Base-by-base conservation (phyloP, 2,113 vertebrate species). In the Passer domesticus region DNA sequence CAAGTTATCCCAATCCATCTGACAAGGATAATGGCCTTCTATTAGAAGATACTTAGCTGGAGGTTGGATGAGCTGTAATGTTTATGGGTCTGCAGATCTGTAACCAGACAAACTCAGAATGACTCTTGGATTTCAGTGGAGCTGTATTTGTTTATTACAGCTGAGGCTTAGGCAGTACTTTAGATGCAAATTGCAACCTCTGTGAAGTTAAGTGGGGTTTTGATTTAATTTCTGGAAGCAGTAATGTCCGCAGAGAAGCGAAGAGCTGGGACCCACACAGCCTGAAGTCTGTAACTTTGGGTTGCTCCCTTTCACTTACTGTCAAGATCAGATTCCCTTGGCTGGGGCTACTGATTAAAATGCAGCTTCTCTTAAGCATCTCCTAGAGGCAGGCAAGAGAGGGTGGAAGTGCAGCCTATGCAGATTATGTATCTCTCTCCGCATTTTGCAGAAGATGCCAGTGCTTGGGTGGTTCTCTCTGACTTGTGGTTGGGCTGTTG, bases 151-250 rank as follows among this genome's bases (percentile, higher is more conserved):
- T 91, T 95, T 85, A 83, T 92, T 90, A 53, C 73, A 90, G 7
- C 64, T 47, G 85, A 92, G 83, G 52, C 62, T 94, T 77, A 78
- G 80, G 69, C 86, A 89, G 76, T 4, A 4, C 72, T 87, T 94
- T 35, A 90, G 56, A 92, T 89, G 76, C 88, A 83, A 93, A 78
- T 89, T 89, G n/a, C 69, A 92, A 72, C n/a, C 41, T 81, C 88
- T 94, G 44, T 88, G 62, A 89, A 89, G 73, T 94, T 95, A 92
- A 92, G 52, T 50, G 43, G 64, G 46, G 41, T 78, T 96, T 90
- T 90, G 86, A 75, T 95, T 95, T 89, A 88, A 64, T 95, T 95
- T 73, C 52, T 94, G 56, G 60, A 83, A 84, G 79, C 69, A 81
- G 46, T 64, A 56, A 82, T 49, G 66, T 83, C 86, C 75, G 73